Conservation (phyloP, 2,888 invertebrate genomes). For the Clepsis dumicolana region DNA sequence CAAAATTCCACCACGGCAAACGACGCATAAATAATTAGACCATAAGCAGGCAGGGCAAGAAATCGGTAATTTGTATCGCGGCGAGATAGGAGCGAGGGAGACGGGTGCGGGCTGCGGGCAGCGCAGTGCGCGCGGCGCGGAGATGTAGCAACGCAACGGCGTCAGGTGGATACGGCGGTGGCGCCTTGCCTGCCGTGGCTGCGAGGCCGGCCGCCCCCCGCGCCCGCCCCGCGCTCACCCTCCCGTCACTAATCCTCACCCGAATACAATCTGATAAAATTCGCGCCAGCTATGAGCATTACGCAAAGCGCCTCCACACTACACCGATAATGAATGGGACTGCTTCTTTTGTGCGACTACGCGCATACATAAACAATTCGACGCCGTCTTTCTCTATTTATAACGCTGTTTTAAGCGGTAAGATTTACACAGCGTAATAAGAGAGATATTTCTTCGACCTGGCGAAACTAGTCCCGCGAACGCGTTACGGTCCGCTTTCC, state of each 20-base stretch:
- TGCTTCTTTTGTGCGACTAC: constrained; percentile 61
- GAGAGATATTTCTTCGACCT: constrained; percentile 85
- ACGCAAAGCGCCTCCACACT: constrained; percentile 82
- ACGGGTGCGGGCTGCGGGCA: constrained; percentile 62
- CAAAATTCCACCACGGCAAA: constrained; percentile 77
- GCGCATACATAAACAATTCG: constrained; percentile 68
- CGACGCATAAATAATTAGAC: constrained; percentile 85
- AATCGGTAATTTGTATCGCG: constrained; percentile 84
- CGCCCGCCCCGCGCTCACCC: constrained; percentile 59
- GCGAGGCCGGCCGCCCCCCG: constrained; percentile 71
- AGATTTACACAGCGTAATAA: constrained; percentile 70
- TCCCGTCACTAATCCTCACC: constrained; percentile 81
- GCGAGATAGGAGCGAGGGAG: constrained; percentile 80
- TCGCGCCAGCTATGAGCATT: constrained; percentile 85
- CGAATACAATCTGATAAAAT: constrained; percentile 85
- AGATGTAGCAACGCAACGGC: constrained; percentile 85
- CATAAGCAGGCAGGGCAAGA: constrained; percentile 83
- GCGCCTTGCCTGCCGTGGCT: constrained; percentile 57
- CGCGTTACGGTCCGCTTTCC: constrained; percentile 83
- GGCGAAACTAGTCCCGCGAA: constrained; percentile 85
- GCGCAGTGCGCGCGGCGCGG: constrained; percentile 76
- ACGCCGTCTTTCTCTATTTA: constrained; percentile 63
- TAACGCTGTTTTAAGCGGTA: constrained; percentile 69
- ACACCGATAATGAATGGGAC: constrained; percentile 82
- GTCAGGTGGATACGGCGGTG: constrained; percentile 80